These are phyloP conservation scores for Stegophylla sp. DNA, from an alignment of 2,888 invertebrate species.

Conservation along the genomic window DNA sequence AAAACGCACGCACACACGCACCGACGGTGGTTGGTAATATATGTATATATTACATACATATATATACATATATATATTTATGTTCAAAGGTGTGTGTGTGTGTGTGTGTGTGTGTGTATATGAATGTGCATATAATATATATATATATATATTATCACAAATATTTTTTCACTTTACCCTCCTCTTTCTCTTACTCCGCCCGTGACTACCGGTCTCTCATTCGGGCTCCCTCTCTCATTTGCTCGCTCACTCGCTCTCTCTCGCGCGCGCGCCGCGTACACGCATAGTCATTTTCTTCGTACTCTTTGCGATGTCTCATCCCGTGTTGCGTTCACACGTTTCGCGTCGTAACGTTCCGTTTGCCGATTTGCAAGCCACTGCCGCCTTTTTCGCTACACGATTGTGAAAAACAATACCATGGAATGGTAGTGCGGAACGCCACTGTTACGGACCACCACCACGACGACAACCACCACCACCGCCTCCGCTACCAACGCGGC, in stretches of 20 bases:
- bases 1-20: conserved; percentile 6
- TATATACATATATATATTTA: background rate
- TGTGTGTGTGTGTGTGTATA: background rate
- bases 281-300: conserved; percentile 25
- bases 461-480: conserved; percentile 5
- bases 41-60: background rate
- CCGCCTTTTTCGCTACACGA: conserved; percentile 12
- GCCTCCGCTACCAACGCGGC: conserved; percentile 22
- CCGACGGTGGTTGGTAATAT: background rate
- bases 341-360: conserved; percentile 32
- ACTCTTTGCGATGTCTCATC: conserved; percentile 41
- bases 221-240: too few species aligned
- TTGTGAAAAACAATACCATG: conserved; percentile 55
- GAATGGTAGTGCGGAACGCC: conserved; percentile 48
- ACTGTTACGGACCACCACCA: conserved; percentile 48
- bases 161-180: background rate
- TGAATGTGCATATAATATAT: background rate
- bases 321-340: conserved; percentile 27
- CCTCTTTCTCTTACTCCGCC: background rate
- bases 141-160: background rate
- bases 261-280: conserved; percentile 3
- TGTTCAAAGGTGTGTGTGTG: too few species aligned
- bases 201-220: too few species aligned
- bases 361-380: background rate
- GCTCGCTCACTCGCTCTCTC: background rate